Percentiles rank a stretch among this genome's conserved stretches.
Conservation (phyloP, 2,888 invertebrate genomes). For the Luperina nickerlii region DNA sequence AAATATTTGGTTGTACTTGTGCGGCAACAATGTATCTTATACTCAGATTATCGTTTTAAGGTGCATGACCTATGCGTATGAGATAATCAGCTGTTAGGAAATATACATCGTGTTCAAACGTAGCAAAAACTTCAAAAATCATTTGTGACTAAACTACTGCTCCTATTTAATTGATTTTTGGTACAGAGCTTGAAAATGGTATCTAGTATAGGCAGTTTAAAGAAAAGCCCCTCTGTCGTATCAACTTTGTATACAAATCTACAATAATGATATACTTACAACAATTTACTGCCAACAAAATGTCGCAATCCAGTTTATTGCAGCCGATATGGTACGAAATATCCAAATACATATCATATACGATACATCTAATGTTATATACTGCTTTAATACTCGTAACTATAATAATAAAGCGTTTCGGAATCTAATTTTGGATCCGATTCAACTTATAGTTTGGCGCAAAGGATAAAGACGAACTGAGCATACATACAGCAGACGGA, state of each 20-base stretch:
- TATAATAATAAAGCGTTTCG: constrained; percentile 9
- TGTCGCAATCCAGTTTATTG: constrained; percentile 24
- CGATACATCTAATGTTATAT: constrained; percentile 11
- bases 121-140: no score
- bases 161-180: no score
- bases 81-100: no score
- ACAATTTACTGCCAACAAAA: constrained; percentile 27
- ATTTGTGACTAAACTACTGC: no score
- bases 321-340: constrained; percentile 17
- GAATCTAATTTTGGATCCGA: constrained; percentile 20
- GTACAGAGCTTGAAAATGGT: no score
- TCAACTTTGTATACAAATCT: constrained; percentile 12
- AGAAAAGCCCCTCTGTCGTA: no score
- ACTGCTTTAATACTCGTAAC: not conserved
- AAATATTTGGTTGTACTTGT: no score
- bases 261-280: constrained; percentile 26
- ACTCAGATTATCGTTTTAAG: no score
- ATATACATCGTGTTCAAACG: no score
- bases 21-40: no score
- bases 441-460: constrained; percentile 18
- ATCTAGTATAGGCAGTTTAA: no score
- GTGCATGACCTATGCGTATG: no score
- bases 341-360: constrained; percentile 7
- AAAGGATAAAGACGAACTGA: not conserved
- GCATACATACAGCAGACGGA: not conserved